Conservation (phyloP, 2,888 invertebrate genomes). For the Drosophila monieri region DNA sequence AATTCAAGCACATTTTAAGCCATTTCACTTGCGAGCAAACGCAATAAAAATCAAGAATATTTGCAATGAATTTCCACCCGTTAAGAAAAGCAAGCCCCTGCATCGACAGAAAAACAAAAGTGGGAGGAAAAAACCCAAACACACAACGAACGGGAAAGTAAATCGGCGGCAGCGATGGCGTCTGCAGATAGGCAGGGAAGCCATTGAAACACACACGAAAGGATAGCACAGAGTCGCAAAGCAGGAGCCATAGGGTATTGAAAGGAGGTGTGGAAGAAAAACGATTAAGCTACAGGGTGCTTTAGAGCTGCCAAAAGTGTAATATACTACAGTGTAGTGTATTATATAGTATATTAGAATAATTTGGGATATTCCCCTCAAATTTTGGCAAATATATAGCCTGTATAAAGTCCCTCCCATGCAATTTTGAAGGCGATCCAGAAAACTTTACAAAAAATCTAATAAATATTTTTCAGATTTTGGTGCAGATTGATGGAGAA, state of each 20-base stretch:
- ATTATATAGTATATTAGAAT: no score
- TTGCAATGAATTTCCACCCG: constrained; percentile 77
- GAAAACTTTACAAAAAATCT: no score
- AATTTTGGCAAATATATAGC: no score
- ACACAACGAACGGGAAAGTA: constrained; percentile 57
- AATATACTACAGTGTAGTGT: constrained; percentile 1
- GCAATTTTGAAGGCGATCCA: no score
- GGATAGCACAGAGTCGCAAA: constrained; percentile 48
- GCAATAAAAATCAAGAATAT: constrained; percentile 83
- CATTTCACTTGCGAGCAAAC: constrained; percentile 80
- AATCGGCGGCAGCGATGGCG: constrained; percentile 74
- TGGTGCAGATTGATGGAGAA: no score
- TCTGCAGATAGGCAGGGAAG: constrained; percentile 68
- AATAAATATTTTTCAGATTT: no score
- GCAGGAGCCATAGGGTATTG: constrained; percentile 9
- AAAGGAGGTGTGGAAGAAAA: constrained; percentile 48
- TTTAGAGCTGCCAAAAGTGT: constrained; percentile 15
- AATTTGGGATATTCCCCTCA: no score
- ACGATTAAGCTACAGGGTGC: constrained; percentile 81
- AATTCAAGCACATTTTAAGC: constrained; percentile 78
- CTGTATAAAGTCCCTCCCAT: no score
- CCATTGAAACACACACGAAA: constrained; percentile 68
- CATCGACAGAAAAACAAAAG: constrained; percentile 19
- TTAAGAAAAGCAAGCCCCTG: constrained; percentile 38
- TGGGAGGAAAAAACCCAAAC: constrained; percentile 11